A percentile compares a stretch with the other conserved stretches of the same genome.
Evolutionary conservation across 2,113 vertebrate species (phyloP).

Genomic region (Zingel zingel): DNA sequence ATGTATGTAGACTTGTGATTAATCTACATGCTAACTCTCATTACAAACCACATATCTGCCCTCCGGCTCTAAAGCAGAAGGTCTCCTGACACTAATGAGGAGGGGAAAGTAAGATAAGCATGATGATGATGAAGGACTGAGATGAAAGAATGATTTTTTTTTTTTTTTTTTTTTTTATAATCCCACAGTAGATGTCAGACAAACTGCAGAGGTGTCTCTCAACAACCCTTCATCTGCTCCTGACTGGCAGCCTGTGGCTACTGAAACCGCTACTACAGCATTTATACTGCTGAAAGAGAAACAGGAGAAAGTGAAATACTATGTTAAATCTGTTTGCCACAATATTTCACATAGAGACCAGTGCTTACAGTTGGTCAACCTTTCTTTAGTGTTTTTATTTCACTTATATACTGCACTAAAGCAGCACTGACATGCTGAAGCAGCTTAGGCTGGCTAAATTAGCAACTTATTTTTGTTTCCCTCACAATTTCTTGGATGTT

Average conservation of each 20-base stretch:
- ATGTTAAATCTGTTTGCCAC: neutral
- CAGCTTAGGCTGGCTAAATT: neutral
- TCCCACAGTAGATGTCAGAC: constrained; percentile 39
- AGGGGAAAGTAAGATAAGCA: constrained; percentile 43
- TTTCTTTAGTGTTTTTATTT: neutral
- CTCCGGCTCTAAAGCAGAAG: constrained; percentile 48
- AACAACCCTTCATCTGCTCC: neutral
- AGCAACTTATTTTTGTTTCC: neutral
- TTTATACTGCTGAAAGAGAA: neutral
- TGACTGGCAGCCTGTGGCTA: constrained; percentile 21
- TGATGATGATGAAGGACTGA: constrained; percentile 41
- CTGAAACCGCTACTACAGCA: neutral
- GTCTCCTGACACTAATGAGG: constrained; percentile 61
- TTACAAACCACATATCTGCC: constrained; percentile 48
- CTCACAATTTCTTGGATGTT: neutral
- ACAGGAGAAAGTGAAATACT: neutral
- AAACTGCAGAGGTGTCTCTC: constrained; percentile 46
- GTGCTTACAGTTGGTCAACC: neutral
- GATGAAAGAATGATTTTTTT: constrained; percentile 15
- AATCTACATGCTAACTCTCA: constrained; percentile 60
- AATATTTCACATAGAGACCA: neutral
- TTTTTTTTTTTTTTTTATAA: constrained; percentile 11
- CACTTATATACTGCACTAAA: neutral
- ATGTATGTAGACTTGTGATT: constrained; percentile 37
- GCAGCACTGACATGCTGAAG: neutral